Base-by-base conservation (phyloP, 1,140 invertebrate species). In the Drosophila ogumai region DNA sequence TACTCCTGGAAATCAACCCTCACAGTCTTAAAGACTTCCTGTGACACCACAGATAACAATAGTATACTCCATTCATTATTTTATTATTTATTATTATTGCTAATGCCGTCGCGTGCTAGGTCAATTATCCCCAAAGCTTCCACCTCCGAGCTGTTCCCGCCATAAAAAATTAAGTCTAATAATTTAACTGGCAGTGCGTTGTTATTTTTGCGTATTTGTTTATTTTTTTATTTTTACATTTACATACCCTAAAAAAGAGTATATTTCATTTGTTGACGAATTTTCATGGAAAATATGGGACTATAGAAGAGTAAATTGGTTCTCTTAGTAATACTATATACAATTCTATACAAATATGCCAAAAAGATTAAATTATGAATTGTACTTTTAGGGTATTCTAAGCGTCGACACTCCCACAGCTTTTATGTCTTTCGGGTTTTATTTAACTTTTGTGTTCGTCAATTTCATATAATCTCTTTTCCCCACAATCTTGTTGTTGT, bases 41-140 rank as follows among this genome's bases (percentile, higher is more conserved):
- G 32, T 19, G 17, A 54, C 50, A 22, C 31, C 32, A 22, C 12
- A 36, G 17, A 59, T 55, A 72, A 56, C 76, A 65, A 71, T 60
- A 72, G 32, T 76, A 49, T 57, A 58, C 34, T 81, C 63, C 69
- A 56, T 65, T 75, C 41, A 56, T 65, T 75, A 65, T 64, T 74
- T 73, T 73, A 74, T 74, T 74, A 74, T 72, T 81, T 59, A 65
- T 81, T 81, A 77, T 81, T 81, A 73, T 63, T 50, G 76, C 65
- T 81, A 81, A 81, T 81, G 79, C 66, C 73, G 76, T 81, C 79
- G 79, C 79, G 79, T 81, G 79, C 73, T 68, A 25, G 36, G 47
- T 28, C 32, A 40, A 49, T 67, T 28, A 38, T 36, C 32, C 7
- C 17, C 64, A 19, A 58, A 40, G 12, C 25, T 47, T 31, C 32